Conservation (phyloP, 2,797 vertebrate species). For the Steatocranus sp. region DNA sequence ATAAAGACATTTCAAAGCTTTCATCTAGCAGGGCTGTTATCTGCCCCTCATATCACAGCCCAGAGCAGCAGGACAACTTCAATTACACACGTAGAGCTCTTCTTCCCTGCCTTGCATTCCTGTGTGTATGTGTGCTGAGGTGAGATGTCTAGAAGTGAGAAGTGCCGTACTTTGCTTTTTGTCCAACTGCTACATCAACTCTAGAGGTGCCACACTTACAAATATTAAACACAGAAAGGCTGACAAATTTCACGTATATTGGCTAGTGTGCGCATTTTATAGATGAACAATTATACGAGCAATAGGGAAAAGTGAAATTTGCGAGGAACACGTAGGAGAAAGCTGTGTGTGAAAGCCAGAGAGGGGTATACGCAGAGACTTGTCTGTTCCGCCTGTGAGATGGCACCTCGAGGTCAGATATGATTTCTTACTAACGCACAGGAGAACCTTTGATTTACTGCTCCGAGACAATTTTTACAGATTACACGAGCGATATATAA, state of each 20-base stretch:
- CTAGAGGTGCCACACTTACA: not conserved
- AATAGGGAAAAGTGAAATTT: not conserved
- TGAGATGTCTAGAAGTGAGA: not conserved
- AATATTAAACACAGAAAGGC: not conserved
- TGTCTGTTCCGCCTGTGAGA: conserved; percentile 41
- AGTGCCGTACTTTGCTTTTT: not conserved
- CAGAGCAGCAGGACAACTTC: conserved; percentile 49
- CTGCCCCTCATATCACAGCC: conserved; percentile 56
- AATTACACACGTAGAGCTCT: conserved; percentile 38
- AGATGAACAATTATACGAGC: not conserved
- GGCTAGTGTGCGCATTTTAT: not conserved
- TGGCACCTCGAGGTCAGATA: conserved; percentile 53
- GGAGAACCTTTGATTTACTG: conserved; percentile 39
- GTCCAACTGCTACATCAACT: not conserved
- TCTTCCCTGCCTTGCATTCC: conserved; percentile 60
- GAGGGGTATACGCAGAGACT: conserved; percentile 41
- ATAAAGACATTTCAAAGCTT: conserved; percentile 57
- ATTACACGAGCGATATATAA: conserved; percentile 35
- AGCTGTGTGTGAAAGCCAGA: not conserved
- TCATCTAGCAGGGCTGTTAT: conserved; percentile 52
- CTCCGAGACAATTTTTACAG: conserved; percentile 40
- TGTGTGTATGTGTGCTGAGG: not conserved
- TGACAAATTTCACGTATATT: too few species aligned
- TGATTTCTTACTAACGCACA: conserved; percentile 22
- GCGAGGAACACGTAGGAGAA: not conserved